Conservation (phyloP, 2,113 vertebrate species). For the Tenebrosternarchus preto region DNA sequence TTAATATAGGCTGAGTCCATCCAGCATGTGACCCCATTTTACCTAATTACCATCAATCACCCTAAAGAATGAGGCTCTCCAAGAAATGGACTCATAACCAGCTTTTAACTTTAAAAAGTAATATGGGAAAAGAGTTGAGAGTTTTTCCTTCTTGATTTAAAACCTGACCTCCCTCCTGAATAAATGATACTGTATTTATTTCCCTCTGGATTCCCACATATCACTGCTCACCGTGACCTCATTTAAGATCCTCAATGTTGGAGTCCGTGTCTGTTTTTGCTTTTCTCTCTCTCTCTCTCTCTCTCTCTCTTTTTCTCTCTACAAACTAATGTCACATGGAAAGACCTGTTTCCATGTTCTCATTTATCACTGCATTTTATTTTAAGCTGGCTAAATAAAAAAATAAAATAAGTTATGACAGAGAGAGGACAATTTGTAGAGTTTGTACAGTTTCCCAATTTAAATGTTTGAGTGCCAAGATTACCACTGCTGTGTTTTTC, state of each 20-base stretch:
- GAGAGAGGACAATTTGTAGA: no score
- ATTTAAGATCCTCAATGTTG: conserved; percentile 17
- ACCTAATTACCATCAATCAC: conserved; percentile 53
- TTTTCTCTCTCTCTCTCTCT: neutral
- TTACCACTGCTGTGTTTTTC: neutral
- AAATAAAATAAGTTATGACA: no score
- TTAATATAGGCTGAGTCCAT: conserved; percentile 25
- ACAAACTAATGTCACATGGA: neutral
- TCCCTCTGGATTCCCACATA: conserved; percentile 20
- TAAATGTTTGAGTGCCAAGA: neutral
- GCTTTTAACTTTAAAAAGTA: neutral
- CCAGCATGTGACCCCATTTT: conserved; percentile 48
- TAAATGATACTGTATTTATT: conserved; percentile 28
- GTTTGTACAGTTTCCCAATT: neutral
- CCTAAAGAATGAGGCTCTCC: conserved; percentile 31
- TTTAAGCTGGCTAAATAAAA: neutral
- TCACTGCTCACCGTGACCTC: conserved; percentile 9
- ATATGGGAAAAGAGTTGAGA: neutral
- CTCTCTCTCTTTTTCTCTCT: neutral
- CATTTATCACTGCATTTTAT: neutral
- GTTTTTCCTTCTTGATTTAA: conserved; percentile 26
- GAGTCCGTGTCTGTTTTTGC: conserved; percentile 17
- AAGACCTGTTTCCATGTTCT: neutral
- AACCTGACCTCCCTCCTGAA: conserved; percentile 31
- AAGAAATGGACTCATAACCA: neutral